Conservation (phyloP, 2,113 vertebrate genomes). For the Lampris incognitus region DNA sequence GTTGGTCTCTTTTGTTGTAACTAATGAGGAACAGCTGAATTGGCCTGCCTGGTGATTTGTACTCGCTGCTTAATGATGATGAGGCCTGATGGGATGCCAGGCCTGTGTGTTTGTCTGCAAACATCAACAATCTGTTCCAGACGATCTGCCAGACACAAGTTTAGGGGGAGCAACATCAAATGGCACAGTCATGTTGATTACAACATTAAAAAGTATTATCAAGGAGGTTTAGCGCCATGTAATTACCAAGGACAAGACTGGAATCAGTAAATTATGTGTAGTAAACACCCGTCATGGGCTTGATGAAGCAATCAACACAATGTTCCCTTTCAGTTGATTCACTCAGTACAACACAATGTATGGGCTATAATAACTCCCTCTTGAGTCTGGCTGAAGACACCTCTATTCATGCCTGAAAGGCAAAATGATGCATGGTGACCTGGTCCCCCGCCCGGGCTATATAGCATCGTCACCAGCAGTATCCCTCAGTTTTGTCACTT, state of each 20-base stretch:
- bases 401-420: no score
- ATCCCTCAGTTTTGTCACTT: no score
- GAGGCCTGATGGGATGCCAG: conserved; percentile 83
- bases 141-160: conserved; percentile 78
- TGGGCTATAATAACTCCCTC: no score
- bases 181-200: conserved; percentile 78
- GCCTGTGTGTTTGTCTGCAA: conserved; percentile 82
- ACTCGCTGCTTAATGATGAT: conserved; percentile 85
- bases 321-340: not conserved
- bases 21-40: conserved; percentile 84
- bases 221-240: conserved; percentile 69
- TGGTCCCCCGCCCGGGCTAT: no score
- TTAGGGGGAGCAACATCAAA: conserved; percentile 73
- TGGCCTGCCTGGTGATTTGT: conserved; percentile 82
- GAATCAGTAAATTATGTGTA: conserved; percentile 50
- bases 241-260: conserved; percentile 68
- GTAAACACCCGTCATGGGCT: conserved; percentile 60
- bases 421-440: no score
- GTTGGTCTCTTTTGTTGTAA: conserved; percentile 77
- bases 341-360: no score
- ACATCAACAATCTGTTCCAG: conserved; percentile 85
- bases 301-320: conserved; percentile 52
- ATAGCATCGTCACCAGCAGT: no score
- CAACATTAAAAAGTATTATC: conserved; percentile 80
- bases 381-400: no score